Evolutionary conservation across 2,113 vertebrate species (phyloP).

Genomic region (Aphyosemion australe): DNA sequence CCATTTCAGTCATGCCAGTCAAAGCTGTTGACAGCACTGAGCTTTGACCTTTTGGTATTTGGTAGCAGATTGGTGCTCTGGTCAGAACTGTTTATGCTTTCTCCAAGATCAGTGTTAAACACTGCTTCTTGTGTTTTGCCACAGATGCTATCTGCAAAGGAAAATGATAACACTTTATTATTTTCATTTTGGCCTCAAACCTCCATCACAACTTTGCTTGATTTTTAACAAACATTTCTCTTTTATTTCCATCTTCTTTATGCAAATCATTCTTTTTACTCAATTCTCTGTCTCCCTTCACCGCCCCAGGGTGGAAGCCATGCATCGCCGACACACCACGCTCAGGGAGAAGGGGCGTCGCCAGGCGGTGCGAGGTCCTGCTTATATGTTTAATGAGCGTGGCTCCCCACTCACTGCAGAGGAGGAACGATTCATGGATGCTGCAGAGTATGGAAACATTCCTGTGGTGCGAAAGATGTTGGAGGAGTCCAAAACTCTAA

Average conservation of each 20-base stretch:
- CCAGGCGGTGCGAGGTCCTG: constrained; percentile 92
- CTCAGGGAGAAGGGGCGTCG: constrained; percentile 94
- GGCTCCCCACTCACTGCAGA: constrained; percentile 90
- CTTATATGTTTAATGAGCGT: constrained; percentile 98
- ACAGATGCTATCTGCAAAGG: too few relatives aligned
- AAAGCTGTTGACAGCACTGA: constrained; percentile 28
- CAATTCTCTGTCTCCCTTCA: constrained; percentile 9
- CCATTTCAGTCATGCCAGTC: constrained; percentile 32
- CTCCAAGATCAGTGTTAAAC: constrained; percentile 10
- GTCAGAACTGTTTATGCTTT: neutral
- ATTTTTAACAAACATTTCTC: neutral
- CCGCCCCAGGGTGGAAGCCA: constrained; percentile 78
- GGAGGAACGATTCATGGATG: constrained; percentile 93
- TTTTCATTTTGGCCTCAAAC: constrained; percentile 2
- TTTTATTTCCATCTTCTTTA: neutral
- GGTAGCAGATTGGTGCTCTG: constrained; percentile 29
- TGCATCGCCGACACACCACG: constrained; percentile 93
- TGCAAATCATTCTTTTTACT: constrained; percentile 1
- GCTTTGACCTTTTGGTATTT: constrained; percentile 27
- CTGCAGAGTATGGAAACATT: constrained; percentile 96
- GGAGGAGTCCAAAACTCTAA: constrained; percentile 95
- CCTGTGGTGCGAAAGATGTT: constrained; percentile 97
- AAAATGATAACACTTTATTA: too few relatives aligned
- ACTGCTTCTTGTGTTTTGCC: neutral
- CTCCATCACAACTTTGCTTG: neutral